phyloP scores from a whole-genome alignment of 2,888 invertebrate genomes.

The Abrostola triplasia region DNA sequence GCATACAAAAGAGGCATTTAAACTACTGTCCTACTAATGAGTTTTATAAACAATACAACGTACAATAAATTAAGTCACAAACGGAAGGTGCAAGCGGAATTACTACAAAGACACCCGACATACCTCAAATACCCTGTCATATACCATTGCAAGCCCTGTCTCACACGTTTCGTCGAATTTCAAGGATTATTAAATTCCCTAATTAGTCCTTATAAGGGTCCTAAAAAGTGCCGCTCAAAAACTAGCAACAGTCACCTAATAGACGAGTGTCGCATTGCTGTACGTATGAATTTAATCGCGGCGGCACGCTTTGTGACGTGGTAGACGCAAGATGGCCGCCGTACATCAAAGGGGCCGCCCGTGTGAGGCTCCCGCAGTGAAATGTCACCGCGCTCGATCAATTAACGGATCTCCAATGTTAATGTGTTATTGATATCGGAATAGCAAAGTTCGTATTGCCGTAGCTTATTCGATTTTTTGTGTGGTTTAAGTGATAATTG shows the following conservation, averaged over 20 bases:
- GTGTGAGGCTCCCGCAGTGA: conserved; percentile 78
- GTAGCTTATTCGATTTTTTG: conserved; percentile 70
- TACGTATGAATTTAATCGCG: conserved; percentile 86
- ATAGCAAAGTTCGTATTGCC: conserved; percentile 69
- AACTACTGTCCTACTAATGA: conserved; percentile 36
- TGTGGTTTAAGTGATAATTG: conserved; percentile 56
- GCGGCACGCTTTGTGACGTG: conserved; percentile 77
- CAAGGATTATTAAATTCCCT: conserved; percentile 51
- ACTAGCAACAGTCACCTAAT: conserved; percentile 69
- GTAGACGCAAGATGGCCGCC: conserved; percentile 70
- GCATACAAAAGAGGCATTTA: conserved; percentile 29
- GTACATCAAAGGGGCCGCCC: conserved; percentile 78
- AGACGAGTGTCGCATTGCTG: conserved; percentile 85
- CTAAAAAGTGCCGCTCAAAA: conserved; percentile 58
- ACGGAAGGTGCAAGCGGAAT: conserved; percentile 41
- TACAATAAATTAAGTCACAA: conserved; percentile 45
- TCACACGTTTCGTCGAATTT: conserved; percentile 49
- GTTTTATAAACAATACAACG: conserved; percentile 27
- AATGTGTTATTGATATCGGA: conserved; percentile 82
- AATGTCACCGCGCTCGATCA: conserved; percentile 87
- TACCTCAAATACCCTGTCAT: conserved; percentile 36
- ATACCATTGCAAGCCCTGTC: conserved; percentile 24
- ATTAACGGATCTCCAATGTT: conserved; percentile 80
- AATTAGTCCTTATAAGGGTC: conserved; percentile 53
- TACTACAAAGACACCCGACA: conserved; percentile 40